Evolutionary conservation across 2,888 invertebrate species (phyloP).

Genomic region (Strigamia transsilvanica): DNA sequence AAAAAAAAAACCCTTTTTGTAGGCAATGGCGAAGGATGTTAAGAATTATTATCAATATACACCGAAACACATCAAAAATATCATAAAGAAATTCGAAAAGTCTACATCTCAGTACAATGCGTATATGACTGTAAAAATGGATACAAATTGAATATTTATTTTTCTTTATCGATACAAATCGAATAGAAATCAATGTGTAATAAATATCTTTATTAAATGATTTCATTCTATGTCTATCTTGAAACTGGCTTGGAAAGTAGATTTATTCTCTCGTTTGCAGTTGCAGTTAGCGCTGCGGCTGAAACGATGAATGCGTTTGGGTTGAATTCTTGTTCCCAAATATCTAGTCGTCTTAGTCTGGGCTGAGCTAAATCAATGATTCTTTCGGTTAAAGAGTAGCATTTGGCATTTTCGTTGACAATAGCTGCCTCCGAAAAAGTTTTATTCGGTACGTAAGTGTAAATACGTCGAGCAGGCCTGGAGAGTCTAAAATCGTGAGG

Average conservation of each 20-base stretch:
- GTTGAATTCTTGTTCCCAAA: slow-evolving; percentile 31
- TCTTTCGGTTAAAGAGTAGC: neutral
- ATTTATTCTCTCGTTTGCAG: neutral
- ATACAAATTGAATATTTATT: neutral
- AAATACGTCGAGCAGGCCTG: neutral
- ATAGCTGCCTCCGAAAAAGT: neutral
- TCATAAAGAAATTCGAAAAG: slow-evolving; percentile 82
- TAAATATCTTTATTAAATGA: neutral
- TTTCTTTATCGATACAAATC: neutral
- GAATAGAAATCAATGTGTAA: neutral
- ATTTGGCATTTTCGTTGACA: neutral
- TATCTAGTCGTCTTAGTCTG: neutral
- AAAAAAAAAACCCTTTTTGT: slow-evolving; percentile 58
- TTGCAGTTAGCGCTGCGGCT: neutral
- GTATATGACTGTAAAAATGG: neutral
- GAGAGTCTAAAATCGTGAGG: neutral
- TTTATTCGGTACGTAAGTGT: neutral
- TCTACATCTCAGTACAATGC: slow-evolving; percentile 77
- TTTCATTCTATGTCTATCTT: neutral
- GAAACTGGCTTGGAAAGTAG: neutral
- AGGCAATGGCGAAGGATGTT: slow-evolving; percentile 85
- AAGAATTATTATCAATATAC: slow-evolving; percentile 91
- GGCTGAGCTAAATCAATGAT: neutral
- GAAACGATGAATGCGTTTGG: neutral
- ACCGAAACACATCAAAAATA: slow-evolving; percentile 84